Base-by-base conservation (phyloP, 2,888 invertebrate genomes). In the Euclidia mi region DNA sequence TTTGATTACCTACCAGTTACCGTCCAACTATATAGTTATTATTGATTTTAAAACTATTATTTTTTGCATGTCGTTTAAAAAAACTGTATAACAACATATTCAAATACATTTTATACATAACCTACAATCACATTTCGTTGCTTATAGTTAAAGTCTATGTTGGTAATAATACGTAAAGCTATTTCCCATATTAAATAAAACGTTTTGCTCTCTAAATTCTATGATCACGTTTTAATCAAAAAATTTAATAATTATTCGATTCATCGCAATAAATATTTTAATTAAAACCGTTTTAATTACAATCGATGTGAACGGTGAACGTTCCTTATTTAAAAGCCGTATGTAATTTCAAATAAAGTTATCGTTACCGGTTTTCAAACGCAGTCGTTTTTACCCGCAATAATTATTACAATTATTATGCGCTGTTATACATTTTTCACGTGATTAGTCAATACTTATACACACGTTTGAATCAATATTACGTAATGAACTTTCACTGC, bases 401-500 rank as follows among this genome's bases (percentile, higher is more conserved):
- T n/a, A n/a, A n/a, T 41, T 53, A 69, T 37, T 7, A 15, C 37
- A 65, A 1, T n/a, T 6, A 69, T 66, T 62, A 73, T 56, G 57
- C 57, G 14, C 29, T 28, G 56, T 52, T 46, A 61, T 56, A 55
- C 42, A 69, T 57, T 65, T 71, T 67, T 72, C 66, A 51, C 71
- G 63, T 84, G 81, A 85, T 85, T 82, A 81, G 72, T 73, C 70
- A 46, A 60, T 55, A 55, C 47, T 45, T 38, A 44, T 15, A 47
- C 42, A 47, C 58, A 52, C 65, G 74, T 69, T 70, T 59, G 81
- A 81, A 84, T 82, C 79, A 76, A 66, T 51, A 68, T 92, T 89
- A 82, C 71, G 73, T 73, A 90, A 91, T 64, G 15, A 51, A 88
- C 92, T 92, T 92, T 92, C 92, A 84, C 92, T 72, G 47, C 58